Base-by-base conservation (phyloP, 2,113 vertebrate genomes). In the Physeter macrocephalus region DNA sequence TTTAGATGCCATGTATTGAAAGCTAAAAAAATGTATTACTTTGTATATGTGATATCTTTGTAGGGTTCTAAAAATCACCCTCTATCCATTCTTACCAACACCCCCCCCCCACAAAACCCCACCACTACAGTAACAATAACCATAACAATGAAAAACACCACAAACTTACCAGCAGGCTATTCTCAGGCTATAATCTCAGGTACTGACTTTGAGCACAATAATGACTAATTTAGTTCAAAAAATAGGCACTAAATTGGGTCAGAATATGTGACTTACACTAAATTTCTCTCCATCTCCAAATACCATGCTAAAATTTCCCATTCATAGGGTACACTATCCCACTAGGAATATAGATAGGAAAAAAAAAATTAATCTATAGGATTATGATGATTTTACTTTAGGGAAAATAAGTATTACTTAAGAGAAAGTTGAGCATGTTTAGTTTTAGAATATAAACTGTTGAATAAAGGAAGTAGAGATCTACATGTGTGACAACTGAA, bases 71-170 rank as follows among this genome's bases (percentile, higher is more conserved):
- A 75, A 81, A 57, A 43, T 66, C 18, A 61, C 1, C 5, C 3
- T 82, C 2, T 66, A 31, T 46, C 4, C 0, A n/a, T 17, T 46
- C 12, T 5, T 39, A 54, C 31, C 8, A 31, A 71, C 0, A 0
- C 13, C 49, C 13, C 13, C 3, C 1, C 0, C 46, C 3, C 49
- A 36, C 31, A 49, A 90, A 54, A 1, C 25, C 13, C 14, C 6
- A 90, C 5, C 25, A 67, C 21, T 14, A 54, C 11, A 46, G 5
- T 11, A 64, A 29, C 0, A 62, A 62, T 27, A 9, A 69, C 8
- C 14, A 66, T 21, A 29, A 52, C 1, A 23, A 34, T 8, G 18
- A 49, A 8, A 80, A 46, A 36, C 3, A 67, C 5, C 18, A 52
- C 21, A 94, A 14, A 61, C 5, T 74, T 46, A 2, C 6, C 64